These are phyloP conservation scores for Nesoenas mayeri DNA, from an alignment of 2,113 vertebrate species.

Conservation along the genomic window DNA sequence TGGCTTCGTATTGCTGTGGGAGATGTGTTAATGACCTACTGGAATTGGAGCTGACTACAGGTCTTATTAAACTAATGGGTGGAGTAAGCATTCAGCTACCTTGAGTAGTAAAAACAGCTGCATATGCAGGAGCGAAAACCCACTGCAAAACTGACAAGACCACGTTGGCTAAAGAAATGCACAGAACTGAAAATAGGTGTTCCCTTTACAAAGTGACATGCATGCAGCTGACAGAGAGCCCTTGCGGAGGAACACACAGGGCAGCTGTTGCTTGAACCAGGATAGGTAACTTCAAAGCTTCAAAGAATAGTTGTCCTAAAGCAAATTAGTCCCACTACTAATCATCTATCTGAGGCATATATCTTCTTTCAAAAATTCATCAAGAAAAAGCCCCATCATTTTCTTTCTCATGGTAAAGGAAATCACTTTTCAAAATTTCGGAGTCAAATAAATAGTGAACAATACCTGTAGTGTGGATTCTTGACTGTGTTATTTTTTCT, in stretches of 20 bases:
- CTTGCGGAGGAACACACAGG: fast-evolving
- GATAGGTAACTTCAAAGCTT: neutral
- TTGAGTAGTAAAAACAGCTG: constrained; percentile 15
- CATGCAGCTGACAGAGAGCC: neutral
- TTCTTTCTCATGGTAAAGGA: neutral
- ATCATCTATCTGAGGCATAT: too few species aligned
- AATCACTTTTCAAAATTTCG: neutral
- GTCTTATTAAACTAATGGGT: constrained; percentile 51
- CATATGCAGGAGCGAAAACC: neutral
- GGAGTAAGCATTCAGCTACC: constrained; percentile 22
- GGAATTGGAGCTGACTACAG: constrained; percentile 43
- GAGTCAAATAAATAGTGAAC: neutral
- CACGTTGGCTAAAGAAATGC: neutral
- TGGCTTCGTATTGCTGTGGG: neutral
- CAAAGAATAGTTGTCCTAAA: neutral
- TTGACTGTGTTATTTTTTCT: fast-evolving
- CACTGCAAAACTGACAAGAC: neutral
- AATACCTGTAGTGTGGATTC: neutral
- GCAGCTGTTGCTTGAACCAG: neutral
- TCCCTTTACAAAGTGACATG: neutral
- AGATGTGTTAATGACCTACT: constrained; percentile 55
- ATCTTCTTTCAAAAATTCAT: neutral
- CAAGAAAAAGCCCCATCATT: fast-evolving
- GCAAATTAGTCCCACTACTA: neutral
- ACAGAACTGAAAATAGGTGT: neutral